Evolutionary conservation across 2,888 invertebrate species (phyloP).

Genomic region (Perizoma affinitatum): DNA sequence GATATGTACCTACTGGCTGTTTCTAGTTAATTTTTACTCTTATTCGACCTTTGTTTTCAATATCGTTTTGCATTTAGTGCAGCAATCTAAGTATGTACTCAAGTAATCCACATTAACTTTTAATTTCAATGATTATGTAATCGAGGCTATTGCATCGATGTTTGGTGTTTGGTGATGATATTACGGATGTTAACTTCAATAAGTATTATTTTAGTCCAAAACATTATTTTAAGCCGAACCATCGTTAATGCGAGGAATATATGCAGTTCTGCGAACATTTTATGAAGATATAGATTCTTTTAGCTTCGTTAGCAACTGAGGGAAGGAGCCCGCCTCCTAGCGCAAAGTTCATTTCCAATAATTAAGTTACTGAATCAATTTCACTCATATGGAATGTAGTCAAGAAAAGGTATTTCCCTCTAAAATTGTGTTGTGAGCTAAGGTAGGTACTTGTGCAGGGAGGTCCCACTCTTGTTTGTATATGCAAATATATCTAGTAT

Average conservation of each 20-base stretch:
- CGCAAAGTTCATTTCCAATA: conserved; percentile 43
- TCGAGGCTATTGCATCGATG: background rate
- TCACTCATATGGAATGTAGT: conserved; percentile 37
- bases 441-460: conserved; percentile 13
- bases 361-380: conserved; percentile 45
- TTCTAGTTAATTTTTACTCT: background rate
- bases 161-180: background rate
- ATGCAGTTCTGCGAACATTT: conserved; percentile 10
- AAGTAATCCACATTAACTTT: background rate
- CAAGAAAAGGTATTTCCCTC: conserved; percentile 37
- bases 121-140: background rate
- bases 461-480: conserved; percentile 27
- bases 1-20: conserved; percentile 44
- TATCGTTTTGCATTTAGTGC: conserved; percentile 1
- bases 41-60: background rate
- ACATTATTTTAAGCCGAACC: too few species aligned
- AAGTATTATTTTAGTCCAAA: background rate
- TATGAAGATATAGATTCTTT: conserved; percentile 20
- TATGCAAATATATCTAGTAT: conserved; percentile 11
- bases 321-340: conserved; percentile 26
- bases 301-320: conserved; percentile 27
- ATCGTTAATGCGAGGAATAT: conserved; percentile 6
- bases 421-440: conserved; percentile 36
- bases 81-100: background rate
- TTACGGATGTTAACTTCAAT: background rate